Evolutionary conservation across 2,888 invertebrate species (phyloP).

Genomic region (Xestia c-nigrum): DNA sequence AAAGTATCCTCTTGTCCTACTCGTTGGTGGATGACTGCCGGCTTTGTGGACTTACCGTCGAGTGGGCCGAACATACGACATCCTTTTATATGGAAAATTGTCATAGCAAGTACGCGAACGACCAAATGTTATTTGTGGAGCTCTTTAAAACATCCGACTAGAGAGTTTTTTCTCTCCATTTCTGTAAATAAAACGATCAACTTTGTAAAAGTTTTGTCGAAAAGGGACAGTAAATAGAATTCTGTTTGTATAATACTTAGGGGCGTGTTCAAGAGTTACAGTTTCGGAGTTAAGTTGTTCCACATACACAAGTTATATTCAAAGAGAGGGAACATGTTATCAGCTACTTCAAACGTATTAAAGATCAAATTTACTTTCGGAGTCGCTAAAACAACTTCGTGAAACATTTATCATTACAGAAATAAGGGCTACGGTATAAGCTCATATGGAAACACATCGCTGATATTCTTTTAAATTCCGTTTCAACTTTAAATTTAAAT

Average conservation of each 20-base stretch:
- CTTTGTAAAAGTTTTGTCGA: constrained; percentile 67
- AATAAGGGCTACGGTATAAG: constrained; percentile 40
- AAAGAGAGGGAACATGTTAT: constrained; percentile 58
- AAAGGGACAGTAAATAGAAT: constrained; percentile 74
- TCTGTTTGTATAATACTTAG: constrained; percentile 73
- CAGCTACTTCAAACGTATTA: constrained; percentile 64
- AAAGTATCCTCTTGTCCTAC: constrained; percentile 43
- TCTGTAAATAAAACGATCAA: constrained; percentile 68
- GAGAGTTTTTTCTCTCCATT: constrained; percentile 67
- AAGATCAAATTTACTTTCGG: constrained; percentile 56
- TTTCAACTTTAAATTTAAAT: neutral
- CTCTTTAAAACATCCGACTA: constrained; percentile 68
- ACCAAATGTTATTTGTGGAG: constrained; percentile 70
- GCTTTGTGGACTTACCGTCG: constrained; percentile 50
- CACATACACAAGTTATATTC: constrained; percentile 65
- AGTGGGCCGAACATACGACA: constrained; percentile 49
- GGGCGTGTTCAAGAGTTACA: constrained; percentile 69
- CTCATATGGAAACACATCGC: constrained; percentile 29
- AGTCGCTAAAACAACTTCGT: constrained; percentile 57
- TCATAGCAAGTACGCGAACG: constrained; percentile 54
- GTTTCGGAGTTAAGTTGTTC: constrained; percentile 68
- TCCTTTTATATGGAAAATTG: constrained; percentile 60
- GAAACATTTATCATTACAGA: constrained; percentile 56
- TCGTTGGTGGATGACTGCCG: constrained; percentile 32
- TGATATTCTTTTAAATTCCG: constrained; percentile 19